Conservation (phyloP, 2,797 vertebrate species). For the Sebastes matsubarae region DNA sequence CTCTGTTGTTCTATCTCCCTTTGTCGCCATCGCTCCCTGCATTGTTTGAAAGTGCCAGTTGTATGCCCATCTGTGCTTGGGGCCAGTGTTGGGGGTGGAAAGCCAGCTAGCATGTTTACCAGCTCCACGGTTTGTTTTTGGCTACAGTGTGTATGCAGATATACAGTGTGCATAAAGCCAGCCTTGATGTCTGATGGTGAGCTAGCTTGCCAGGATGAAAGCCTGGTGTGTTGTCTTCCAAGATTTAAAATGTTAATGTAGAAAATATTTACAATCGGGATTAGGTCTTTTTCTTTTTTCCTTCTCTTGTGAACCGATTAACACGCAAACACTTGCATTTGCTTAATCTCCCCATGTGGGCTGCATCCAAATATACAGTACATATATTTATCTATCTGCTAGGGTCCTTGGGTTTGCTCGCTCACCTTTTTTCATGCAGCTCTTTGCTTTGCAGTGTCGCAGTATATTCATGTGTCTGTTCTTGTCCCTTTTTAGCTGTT, state of each 20-base stretch:
- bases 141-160: constrained; percentile 16
- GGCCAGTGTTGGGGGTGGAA: constrained; percentile 12
- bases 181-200: constrained; percentile 39
- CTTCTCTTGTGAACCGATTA: constrained; percentile 33
- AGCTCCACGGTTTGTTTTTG: constrained; percentile 60
- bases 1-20: background rate
- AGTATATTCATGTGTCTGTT: constrained; percentile 33
- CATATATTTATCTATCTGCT: constrained; percentile 14
- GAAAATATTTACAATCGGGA: constrained; percentile 66
- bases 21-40: background rate
- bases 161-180: constrained; percentile 18
- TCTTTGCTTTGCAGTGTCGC: background rate
- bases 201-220: constrained; percentile 42
- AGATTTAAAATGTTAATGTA: constrained; percentile 61
- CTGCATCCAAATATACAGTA: constrained; percentile 14
- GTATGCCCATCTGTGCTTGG: constrained; percentile 59
- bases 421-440: constrained; percentile 1
- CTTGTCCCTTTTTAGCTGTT: constrained; percentile 85
- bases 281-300: constrained; percentile 24
- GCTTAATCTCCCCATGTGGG: constrained; percentile 43
- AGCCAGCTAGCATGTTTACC: constrained; percentile 61
- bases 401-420: background rate
- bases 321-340: constrained; percentile 43
- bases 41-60: constrained; percentile 53
- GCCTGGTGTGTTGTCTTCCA: constrained; percentile 53